Base-by-base conservation (phyloP, 2,888 invertebrate genomes). In the Cataglyphis altisquamis region DNA sequence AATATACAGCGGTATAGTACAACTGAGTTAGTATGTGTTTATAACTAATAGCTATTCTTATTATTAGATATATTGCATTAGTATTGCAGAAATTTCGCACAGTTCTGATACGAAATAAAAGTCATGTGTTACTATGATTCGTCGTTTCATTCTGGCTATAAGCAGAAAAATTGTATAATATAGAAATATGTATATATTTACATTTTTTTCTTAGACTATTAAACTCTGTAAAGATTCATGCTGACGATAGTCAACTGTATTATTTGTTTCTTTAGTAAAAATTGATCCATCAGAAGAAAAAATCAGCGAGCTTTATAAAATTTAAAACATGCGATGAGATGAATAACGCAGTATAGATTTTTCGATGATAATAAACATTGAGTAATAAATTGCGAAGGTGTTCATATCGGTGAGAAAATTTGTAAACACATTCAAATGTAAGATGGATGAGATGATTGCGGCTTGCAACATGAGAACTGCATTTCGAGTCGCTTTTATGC, bases 291-390 rank as follows among this genome's bases (percentile, higher is more conserved):
- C 62, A 32, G 70, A 48, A 72, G 73, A 67, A 73, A 73, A 45
- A 67, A 21, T 73, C 55, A 64, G 60, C 32, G 63, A 57, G 29
- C 25, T 84, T 83, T 57, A n/a, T 62, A 57, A 82, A 66, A 73
- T 66, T 57, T 73, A 60, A 84, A 68, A 83, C 84, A 83, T 83
- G 83, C 74, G 63, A 84, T 84, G 84, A 41, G 32, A 75, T 52
- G 68, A 68, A 6, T 10, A 52, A 25, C 52, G 41, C 36, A 48
- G 18, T 21, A 62, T 68, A 18, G n/a, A 80, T 73, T 36, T 73
- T 36, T 73, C 32, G 21, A 80, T 48, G 60, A 52, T n/a, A 60
- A 12, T 25, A 21, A 72, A 36, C 12, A 78, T 1, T 77, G 48
- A 66, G 15, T 70, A 36, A 45, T 32, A 70, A 45, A 60, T 12